phyloP scores from a whole-genome alignment of 2,888 invertebrate genomes.

The Megastigmus dorsalis region DNA sequence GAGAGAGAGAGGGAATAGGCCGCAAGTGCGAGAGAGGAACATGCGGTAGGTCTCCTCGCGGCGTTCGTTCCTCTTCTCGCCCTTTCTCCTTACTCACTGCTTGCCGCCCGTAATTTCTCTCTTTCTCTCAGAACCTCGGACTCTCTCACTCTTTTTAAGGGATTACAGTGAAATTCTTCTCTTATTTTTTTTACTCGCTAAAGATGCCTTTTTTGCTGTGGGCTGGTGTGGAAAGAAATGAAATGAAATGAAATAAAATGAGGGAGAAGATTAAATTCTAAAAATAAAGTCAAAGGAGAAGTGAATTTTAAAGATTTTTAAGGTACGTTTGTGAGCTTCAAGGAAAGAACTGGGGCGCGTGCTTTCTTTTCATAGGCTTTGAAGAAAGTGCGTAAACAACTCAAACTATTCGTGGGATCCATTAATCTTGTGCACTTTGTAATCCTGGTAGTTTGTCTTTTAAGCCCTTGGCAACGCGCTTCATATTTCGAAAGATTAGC shows the following conservation, averaged over 20 bases:
- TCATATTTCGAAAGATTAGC: too few relatives aligned
- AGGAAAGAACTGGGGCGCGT: too few relatives aligned
- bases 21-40: constrained; percentile 39
- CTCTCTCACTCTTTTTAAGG: neutral
- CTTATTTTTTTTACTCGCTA: neutral
- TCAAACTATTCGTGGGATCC: too few relatives aligned
- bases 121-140: neutral
- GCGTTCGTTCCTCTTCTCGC: constrained; percentile 37
- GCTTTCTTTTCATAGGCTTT: too few relatives aligned
- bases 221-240: constrained; percentile 25
- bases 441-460: too few relatives aligned
- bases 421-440: too few relatives aligned
- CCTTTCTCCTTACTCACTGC: constrained; percentile 40
- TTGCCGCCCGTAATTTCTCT: constrained; percentile 19
- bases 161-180: constrained; percentile 43
- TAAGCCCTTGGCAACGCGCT: too few relatives aligned
- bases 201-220: neutral
- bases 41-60: constrained; percentile 54
- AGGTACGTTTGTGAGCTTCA: too few relatives aligned
- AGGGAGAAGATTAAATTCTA: constrained; percentile 33
- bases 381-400: too few relatives aligned
- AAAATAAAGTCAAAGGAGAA: neutral
- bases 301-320: neutral
- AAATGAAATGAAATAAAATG: constrained; percentile 45
- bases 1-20: constrained; percentile 11